Evolutionary conservation across 2,113 vertebrate species (phyloP).

Genomic region (Gorilla gorilla): DNA sequence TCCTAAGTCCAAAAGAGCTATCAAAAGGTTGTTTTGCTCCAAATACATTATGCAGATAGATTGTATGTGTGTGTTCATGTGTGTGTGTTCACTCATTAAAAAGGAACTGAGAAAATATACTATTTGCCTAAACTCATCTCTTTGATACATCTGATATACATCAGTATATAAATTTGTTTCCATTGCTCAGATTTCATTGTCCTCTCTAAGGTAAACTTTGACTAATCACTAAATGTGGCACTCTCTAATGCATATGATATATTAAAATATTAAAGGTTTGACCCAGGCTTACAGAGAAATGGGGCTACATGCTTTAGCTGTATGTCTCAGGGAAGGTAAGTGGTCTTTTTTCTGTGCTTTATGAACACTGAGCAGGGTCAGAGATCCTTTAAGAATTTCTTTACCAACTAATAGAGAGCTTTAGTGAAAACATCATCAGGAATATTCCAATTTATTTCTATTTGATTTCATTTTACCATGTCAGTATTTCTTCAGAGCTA

Average conservation of each 20-base stretch:
- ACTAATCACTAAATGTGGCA: neutral
- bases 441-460: neutral
- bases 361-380: neutral
- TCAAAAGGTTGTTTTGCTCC: neutral
- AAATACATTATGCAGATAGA: neutral
- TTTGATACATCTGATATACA: no score
- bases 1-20: neutral
- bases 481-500: neutral
- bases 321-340: neutral
- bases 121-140: neutral
- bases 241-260: neutral
- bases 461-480: neutral
- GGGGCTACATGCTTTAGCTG: neutral
- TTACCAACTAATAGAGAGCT: constrained; percentile 5
- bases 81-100: fast-evolving
- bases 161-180: neutral
- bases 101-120: neutral
- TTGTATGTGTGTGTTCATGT: neutral
- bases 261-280: neutral
- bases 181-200: neutral
- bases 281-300: neutral
- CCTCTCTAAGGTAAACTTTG: neutral
- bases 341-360: neutral
- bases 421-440: neutral
- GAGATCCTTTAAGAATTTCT: neutral